Conservation (phyloP, 2,113 vertebrate genomes). For the Oryzias curvinotus region DNA sequence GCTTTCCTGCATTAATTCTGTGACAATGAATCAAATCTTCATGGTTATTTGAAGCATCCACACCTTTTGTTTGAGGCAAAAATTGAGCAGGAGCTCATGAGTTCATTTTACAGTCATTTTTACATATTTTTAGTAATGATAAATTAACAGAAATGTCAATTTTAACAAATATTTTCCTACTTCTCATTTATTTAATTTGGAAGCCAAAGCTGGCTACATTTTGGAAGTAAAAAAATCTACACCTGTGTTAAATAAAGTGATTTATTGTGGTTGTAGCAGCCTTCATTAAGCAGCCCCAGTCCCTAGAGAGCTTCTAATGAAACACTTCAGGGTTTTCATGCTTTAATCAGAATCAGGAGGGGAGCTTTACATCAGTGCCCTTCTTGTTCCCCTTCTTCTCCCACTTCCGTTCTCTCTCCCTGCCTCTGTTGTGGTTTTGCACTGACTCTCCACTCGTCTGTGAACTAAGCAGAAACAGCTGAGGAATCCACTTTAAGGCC, state of each 20-base stretch:
- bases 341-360: constrained; percentile 18
- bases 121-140: neutral
- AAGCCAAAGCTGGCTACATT: neutral
- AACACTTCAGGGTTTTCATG: constrained; percentile 1
- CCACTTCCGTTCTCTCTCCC: constrained; percentile 21
- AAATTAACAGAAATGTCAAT: neutral
- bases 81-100: too few relatives aligned
- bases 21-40: too few relatives aligned
- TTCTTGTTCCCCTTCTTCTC: neutral
- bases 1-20: too few relatives aligned
- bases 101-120: neutral
- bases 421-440: constrained; percentile 35
- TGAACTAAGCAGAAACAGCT: constrained; percentile 78
- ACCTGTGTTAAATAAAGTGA: neutral
- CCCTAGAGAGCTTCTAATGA: neutral
- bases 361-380: constrained; percentile 2
- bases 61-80: too few relatives aligned
- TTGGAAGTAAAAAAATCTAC: neutral
- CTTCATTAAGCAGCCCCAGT: constrained; percentile 7
- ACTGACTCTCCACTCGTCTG: constrained; percentile 50
- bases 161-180: neutral
- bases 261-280: neutral
- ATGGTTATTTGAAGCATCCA: too few relatives aligned
- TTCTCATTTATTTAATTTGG: neutral
- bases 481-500: constrained; percentile 74